A percentile compares a stretch with the other conserved stretches of the same genome.
Evolutionary conservation across 2,797 vertebrate species (phyloP).

Genomic region (Amblyopsis hoosieri): DNA sequence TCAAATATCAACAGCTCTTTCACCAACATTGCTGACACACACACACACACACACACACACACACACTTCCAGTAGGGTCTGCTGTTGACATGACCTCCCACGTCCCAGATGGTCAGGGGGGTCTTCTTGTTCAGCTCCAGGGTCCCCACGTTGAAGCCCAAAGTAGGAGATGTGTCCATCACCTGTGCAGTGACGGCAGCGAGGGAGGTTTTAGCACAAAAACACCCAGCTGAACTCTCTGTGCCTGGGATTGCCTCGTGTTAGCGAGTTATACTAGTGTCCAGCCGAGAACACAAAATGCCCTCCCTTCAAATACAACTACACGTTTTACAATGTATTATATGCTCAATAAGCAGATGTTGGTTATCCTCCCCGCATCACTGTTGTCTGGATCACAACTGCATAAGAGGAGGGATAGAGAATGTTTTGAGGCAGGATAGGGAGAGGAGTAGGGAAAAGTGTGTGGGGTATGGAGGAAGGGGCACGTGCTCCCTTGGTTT

Average conservation of each 20-base stretch:
- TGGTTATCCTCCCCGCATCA: too few relatives aligned
- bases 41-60: background rate
- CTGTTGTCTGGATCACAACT: too few relatives aligned
- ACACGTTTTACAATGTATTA: too few relatives aligned
- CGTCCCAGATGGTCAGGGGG: constrained; percentile 84
- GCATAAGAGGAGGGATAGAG: too few relatives aligned
- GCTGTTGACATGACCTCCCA: constrained; percentile 84
- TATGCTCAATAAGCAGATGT: too few relatives aligned
- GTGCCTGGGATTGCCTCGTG: background rate
- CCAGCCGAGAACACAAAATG: too few relatives aligned
- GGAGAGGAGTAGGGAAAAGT: background rate
- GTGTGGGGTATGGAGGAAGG: background rate
- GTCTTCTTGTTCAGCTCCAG: constrained; percentile 76
- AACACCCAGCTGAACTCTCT: background rate
- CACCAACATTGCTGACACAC: background rate
- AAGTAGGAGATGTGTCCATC: constrained; percentile 83
- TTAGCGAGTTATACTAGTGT: too few relatives aligned
- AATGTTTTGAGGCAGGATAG: background rate
- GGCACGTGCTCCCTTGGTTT: background rate
- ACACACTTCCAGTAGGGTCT: constrained; percentile 80
- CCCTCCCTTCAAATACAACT: too few relatives aligned
- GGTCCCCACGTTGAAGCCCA: constrained; percentile 89
- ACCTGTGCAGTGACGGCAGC: constrained; percentile 66
- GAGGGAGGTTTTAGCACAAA: constrained; percentile 46
- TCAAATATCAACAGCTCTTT: too few relatives aligned